Evolutionary conservation across 2,113 vertebrate species (phyloP).

Genomic region (Alethe castanea): DNA sequence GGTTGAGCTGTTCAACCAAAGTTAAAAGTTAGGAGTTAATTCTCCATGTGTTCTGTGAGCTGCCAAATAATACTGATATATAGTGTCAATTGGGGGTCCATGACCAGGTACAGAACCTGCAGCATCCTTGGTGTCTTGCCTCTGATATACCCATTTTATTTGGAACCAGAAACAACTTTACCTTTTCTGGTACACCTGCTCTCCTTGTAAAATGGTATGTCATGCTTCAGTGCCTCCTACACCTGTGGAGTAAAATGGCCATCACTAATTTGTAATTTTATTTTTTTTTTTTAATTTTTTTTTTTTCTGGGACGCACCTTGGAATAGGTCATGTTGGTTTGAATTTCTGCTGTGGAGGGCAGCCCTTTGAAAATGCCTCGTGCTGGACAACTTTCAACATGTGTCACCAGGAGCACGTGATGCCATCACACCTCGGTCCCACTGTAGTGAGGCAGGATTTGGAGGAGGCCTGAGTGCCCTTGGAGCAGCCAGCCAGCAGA

Average conservation of each 20-base stretch:
- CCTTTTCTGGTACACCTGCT: not conserved
- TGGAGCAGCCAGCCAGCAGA: not conserved
- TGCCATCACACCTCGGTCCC: fast-evolving
- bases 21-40: not conserved
- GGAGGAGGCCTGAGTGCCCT: not conserved
- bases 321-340: not conserved
- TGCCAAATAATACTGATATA: not conserved
- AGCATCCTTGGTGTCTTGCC: not conserved
- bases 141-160: not conserved
- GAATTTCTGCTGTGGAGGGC: not conserved
- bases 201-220: not conserved
- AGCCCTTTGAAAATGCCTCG: not conserved
- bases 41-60: not conserved
- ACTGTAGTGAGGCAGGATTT: not conserved
- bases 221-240: fast-evolving
- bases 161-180: not conserved
- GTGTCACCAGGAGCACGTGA: fast-evolving
- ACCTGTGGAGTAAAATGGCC: not conserved
- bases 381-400: not conserved
- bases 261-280: fast-evolving
- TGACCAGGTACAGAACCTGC: not conserved
- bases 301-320: not conserved
- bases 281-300: not conserved
- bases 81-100: not conserved
- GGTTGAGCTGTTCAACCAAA: not conserved